Conservation (phyloP, 35 echinoderm and acorn worm genomes). For the Ophioderma brevispina region DNA sequence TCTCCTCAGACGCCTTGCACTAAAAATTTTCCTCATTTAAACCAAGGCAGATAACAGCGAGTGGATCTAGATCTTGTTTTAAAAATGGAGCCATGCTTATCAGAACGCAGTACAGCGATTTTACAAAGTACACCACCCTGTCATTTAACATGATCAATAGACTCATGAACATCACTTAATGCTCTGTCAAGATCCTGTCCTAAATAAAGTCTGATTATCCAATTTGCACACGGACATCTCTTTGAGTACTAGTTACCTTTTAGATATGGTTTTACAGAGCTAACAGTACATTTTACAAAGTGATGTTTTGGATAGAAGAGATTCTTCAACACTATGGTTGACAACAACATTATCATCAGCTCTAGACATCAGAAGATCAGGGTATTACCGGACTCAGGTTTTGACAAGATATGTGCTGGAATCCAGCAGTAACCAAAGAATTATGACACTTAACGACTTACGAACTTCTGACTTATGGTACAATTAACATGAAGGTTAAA, state of each 20-base stretch:
- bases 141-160: background rate
- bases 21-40: background rate
- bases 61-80: background rate
- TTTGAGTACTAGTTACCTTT: background rate
- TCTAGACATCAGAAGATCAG: background rate
- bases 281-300: background rate
- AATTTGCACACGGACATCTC: background rate
- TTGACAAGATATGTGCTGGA: conserved; percentile 2
- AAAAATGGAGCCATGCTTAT: background rate
- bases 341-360: background rate
- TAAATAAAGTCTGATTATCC: background rate
- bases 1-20: background rate
- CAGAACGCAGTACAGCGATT: background rate
- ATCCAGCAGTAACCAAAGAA: background rate
- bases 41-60: background rate
- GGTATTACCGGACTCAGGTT: background rate
- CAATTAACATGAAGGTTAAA: background rate
- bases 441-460: background rate
- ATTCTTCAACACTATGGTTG: background rate
- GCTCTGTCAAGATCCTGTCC: background rate
- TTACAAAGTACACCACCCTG: background rate
- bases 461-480: background rate
- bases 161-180: background rate
- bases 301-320: background rate
- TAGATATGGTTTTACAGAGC: background rate